phyloP scores from a whole-genome alignment of 1,140 invertebrate genomes.

The Temnothorax nylanderi region DNA sequence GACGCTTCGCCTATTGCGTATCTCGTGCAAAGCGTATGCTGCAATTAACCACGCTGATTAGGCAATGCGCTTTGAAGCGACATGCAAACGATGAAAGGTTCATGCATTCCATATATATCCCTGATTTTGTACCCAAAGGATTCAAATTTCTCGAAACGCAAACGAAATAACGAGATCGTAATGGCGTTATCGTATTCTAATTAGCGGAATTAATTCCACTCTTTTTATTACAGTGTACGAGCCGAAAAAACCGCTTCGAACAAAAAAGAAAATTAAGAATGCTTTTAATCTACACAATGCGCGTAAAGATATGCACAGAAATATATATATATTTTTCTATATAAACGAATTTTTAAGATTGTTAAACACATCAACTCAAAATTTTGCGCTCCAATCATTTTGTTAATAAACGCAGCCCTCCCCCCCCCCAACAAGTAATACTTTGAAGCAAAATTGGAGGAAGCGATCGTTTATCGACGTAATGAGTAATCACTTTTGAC shows the following conservation, averaged over 20 bases:
- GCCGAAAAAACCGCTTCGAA: not conserved
- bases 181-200: not conserved
- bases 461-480: constrained; percentile 8
- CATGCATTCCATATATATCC: constrained; percentile 23
- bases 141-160: constrained; percentile 44
- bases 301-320: not conserved
- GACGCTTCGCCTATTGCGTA: constrained; percentile 49
- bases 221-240: not conserved
- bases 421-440: not conserved
- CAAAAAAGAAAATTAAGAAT: not conserved
- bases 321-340: not conserved
- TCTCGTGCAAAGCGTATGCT: constrained; percentile 35
- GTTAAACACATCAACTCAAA: not conserved
- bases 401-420: not conserved
- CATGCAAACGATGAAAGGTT: constrained; percentile 34
- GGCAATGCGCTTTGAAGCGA: constrained; percentile 59
- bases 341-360: not conserved
- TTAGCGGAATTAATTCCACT: not conserved
- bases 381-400: not conserved
- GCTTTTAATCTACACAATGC: too few species aligned
- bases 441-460: not conserved
- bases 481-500: constrained; percentile 11
- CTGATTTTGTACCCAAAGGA: constrained; percentile 46
- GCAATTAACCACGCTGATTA: constrained; percentile 61
- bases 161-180: constrained; percentile 9